Base-by-base conservation (phyloP, 2,113 vertebrate genomes). In the Pedetes capensis region DNA sequence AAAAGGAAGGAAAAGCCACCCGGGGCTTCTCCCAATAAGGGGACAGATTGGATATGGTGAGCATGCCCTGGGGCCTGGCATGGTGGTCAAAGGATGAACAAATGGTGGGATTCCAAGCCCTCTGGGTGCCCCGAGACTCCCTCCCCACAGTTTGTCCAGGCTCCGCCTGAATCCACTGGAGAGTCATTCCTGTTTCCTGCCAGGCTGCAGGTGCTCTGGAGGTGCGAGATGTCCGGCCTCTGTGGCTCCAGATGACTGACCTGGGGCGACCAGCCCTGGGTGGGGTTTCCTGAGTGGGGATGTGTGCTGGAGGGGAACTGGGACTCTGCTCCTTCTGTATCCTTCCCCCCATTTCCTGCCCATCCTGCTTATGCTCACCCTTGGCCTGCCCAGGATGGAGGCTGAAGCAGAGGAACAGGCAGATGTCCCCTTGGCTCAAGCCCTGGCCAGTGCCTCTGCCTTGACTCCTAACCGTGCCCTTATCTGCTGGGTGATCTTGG, bases 141-240 rank as follows among this genome's bases (percentile, higher is more conserved):
- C 29, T 4, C 39, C 69, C 49, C 20, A 29, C 39, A 88, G 91
- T 37, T 69, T 64, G 86, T 79, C 72, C 87, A 75, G 34, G 69
- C 68, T 84, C 11, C 37, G 66, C 87, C 91, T 85, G 93, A 85
- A 51, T 64, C 61, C 71, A 18, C 18, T 0, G 10, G 72, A 79
- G 71, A 90, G 47, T 95, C 55, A 44, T 51, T 87, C 81, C 72
- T 93, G 94, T 95, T 93, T 97, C 87, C 87, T 88, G 92, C 76
- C 49, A 68, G 89, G 64, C 81, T 80, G 81, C 95, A 97, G 97
- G 95, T 96, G 96, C 85, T 94, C 83, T 39, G 89, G 93, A 81
- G 84, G 37, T 68, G 53, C 49, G 71, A 87, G 72, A 74, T 89
- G 93, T 82, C 89, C 23, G 18, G 89, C 20, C 69, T 88, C 82